Conservation (phyloP, 2,113 vertebrate species). For the Hippocampus zosterae region DNA sequence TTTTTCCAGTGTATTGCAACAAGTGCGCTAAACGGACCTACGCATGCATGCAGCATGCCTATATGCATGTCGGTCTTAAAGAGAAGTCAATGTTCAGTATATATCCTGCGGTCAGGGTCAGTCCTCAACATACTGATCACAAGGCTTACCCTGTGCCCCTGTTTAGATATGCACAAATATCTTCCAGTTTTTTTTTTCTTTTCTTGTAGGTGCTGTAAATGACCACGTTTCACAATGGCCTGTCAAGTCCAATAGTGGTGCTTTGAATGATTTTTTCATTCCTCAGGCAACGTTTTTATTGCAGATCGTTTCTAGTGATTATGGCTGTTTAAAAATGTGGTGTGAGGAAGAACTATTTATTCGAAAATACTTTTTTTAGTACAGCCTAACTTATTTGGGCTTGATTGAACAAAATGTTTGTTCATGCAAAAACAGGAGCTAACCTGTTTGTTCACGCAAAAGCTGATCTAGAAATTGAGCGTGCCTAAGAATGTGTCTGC, state of each 20-base stretch:
- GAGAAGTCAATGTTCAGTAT: conserved; percentile 26
- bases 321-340: background rate
- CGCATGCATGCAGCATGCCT: background rate
- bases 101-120: conserved; percentile 33
- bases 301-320: background rate
- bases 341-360: background rate
- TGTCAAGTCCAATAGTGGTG: background rate
- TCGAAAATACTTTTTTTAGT: too few species aligned
- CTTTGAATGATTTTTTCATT: background rate
- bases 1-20: conserved; percentile 71
- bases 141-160: background rate
- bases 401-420: background rate
- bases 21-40: conserved; percentile 22
- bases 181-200: background rate
- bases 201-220: background rate
- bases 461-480: background rate
- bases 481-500: background rate
- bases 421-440: background rate
- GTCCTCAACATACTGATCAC: conserved; percentile 31
- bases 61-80: conserved; percentile 9
- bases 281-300: conserved; percentile 1
- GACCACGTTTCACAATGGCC: background rate
- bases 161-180: background rate
- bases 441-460: background rate
- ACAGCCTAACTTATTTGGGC: background rate